These are phyloP conservation scores for Anas bernieri DNA, from an alignment of 2,797 vertebrate species.

Conservation along the genomic window DNA sequence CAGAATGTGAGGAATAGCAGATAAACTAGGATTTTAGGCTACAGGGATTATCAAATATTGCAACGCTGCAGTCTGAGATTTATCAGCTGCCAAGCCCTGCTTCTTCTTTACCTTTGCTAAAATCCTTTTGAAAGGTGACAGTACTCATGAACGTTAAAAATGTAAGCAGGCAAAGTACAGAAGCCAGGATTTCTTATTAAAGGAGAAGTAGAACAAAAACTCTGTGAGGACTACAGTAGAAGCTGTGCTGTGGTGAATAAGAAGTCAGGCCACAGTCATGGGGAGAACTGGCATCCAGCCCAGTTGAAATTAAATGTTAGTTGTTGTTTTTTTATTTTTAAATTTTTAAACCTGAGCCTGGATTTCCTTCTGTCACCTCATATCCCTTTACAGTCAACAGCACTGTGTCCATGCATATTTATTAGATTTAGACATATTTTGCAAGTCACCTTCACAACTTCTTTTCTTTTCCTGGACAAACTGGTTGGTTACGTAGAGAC, in stretches of 20 bases:
- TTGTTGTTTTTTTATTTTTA: neutral
- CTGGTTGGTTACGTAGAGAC: constrained; percentile 34
- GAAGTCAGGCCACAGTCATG: neutral
- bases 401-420: neutral
- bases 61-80: neutral
- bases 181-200: constrained; percentile 5
- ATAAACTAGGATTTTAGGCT: constrained; percentile 5
- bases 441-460: constrained; percentile 68
- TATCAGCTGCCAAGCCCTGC: neutral
- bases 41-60: constrained; percentile 3
- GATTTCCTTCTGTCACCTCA: constrained; percentile 3
- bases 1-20: neutral
- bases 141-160: neutral
- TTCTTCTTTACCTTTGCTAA: constrained; percentile 16
- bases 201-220: constrained; percentile 5
- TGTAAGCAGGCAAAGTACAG: neutral
- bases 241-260: neutral
- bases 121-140: constrained; percentile 22
- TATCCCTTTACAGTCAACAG: constrained; percentile 21
- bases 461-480: constrained; percentile 60
- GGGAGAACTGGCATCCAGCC: neutral
- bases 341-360: constrained; percentile 14
- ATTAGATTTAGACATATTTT: constrained; percentile 48
- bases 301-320: constrained; percentile 7
- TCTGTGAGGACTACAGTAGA: neutral